phyloP scores from a whole-genome alignment of 2,113 vertebrate species.

The Platichthys flesus region DNA sequence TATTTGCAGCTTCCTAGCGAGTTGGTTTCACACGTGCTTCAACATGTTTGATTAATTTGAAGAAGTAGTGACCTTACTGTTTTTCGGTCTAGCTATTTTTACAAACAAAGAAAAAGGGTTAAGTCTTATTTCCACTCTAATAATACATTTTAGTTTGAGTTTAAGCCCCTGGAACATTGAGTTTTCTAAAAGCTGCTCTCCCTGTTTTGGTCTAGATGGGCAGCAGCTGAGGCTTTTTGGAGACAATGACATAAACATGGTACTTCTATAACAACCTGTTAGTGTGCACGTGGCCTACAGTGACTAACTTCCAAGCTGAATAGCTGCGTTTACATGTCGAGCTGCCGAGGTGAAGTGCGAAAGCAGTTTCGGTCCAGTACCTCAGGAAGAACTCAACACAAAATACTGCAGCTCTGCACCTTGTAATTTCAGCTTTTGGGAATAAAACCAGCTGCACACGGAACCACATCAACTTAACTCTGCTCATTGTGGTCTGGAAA shows the following conservation, averaged over 20 bases:
- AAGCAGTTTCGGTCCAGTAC: conserved; percentile 8
- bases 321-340: conserved; percentile 5
- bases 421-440: conserved; percentile 56
- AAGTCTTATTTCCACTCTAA: background rate
- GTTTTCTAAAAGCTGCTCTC: background rate
- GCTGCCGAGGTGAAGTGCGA: conserved; percentile 36
- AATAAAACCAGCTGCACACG: conserved; percentile 31
- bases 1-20: conserved; percentile 35
- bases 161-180: no score
- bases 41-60: background rate
- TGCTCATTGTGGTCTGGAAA: conserved; percentile 38
- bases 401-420: conserved; percentile 40
- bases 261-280: background rate
- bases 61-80: no score
- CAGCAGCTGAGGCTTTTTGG: background rate
- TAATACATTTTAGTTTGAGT: background rate
- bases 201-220: background rate
- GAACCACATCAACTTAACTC: conserved; percentile 42
- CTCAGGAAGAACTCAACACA: conserved; percentile 22
- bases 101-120: no score
- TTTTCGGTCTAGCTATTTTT: background rate
- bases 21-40: background rate
- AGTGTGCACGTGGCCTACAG: background rate
- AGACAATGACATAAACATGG: background rate
- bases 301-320: background rate